Evolutionary conservation across 2,888 invertebrate genomes (phyloP).

Genomic region (Metacarcinus magister): DNA sequence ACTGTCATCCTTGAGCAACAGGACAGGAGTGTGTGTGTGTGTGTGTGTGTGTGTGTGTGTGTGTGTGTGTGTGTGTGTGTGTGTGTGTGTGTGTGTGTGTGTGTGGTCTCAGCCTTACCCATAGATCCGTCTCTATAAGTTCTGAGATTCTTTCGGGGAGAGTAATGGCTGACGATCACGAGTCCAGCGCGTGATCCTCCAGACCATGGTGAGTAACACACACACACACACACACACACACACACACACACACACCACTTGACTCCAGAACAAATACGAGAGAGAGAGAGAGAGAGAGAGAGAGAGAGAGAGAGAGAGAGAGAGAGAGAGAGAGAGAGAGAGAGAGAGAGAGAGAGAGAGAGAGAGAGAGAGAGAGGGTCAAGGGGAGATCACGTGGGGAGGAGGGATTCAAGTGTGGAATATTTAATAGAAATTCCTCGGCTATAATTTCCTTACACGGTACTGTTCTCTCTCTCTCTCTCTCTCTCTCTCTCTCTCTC

Average conservation of each 20-base stretch:
- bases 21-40: background rate
- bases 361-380: constrained; percentile 29
- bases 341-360: constrained; percentile 39
- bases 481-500: background rate
- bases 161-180: no score
- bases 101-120: no score
- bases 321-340: background rate
- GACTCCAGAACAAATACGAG: background rate
- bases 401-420: constrained; percentile 11
- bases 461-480: constrained; percentile 34
- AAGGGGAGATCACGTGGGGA: constrained; percentile 4
- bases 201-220: background rate
- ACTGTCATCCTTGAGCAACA: no score
- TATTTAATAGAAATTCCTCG: constrained; percentile 60
- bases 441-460: constrained; percentile 43
- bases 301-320: background rate
- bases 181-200: no score
- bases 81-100: no score
- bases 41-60: no score
- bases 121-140: no score
- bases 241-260: background rate
- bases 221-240: constrained; percentile 38
- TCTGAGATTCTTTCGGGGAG: no score
- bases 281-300: no score
- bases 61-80: no score